Conservation (phyloP, 1,140 invertebrate species). For the Achroia grisella region DNA sequence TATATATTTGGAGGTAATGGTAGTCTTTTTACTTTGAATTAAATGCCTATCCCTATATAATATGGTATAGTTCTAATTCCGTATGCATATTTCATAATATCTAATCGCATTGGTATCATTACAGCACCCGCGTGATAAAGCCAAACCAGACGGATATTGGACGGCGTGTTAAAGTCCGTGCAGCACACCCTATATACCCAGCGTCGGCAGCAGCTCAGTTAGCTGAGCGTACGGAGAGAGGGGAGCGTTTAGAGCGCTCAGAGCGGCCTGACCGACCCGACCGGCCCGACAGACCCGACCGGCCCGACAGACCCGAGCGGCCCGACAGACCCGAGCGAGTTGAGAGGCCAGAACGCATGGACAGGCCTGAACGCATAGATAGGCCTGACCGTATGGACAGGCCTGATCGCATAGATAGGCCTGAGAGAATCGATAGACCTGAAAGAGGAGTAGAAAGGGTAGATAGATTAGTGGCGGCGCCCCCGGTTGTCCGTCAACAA, state of each 20-base stretch:
- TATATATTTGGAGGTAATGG: too few species aligned
- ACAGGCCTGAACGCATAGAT: constrained; percentile 29
- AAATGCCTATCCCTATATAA: too few species aligned
- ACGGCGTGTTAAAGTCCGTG: constrained; percentile 84
- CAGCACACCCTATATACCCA: constrained; percentile 42
- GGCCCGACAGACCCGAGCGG: constrained; percentile 26
- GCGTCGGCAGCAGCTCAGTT: constrained; percentile 21
- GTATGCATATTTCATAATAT: neutral
- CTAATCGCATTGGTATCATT: constrained; percentile 28
- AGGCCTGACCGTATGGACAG: constrained; percentile 27
- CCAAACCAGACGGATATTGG: constrained; percentile 90
- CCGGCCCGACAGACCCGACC: constrained; percentile 31
- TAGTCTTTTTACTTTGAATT: too few species aligned
- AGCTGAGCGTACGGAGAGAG: constrained; percentile 24
- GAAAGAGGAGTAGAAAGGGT: constrained; percentile 31
- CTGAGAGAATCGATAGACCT: constrained; percentile 30
- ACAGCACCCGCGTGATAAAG: constrained; percentile 92
- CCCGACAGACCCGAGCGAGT: constrained; percentile 18
- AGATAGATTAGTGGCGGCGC: constrained; percentile 11
- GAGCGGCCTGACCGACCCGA: constrained; percentile 23
- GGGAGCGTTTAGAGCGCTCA: constrained; percentile 15
- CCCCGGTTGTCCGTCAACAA: constrained; percentile 9
- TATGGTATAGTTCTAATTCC: too few species aligned
- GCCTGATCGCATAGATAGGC: constrained; percentile 33
- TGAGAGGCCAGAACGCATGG: constrained; percentile 22